Evolutionary conservation across 1,140 invertebrate species (phyloP).

Genomic region (Venturia canescens): DNA sequence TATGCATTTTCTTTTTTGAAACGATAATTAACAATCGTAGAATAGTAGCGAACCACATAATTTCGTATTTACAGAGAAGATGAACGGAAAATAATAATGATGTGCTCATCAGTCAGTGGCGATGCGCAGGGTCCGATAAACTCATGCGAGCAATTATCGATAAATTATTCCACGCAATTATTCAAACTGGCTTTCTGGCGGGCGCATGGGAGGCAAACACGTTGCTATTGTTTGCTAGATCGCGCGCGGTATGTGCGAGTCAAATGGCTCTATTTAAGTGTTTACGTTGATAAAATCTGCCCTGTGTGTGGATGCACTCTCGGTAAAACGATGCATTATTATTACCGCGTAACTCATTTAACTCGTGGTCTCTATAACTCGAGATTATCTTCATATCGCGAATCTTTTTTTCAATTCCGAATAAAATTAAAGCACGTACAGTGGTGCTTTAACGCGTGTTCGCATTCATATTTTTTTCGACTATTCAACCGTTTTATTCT

Average conservation of each 20-base stretch:
- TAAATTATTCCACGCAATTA: slow-evolving; percentile 37
- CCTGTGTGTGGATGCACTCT: slow-evolving; percentile 25
- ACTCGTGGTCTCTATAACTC: not conserved
- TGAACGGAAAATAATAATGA: slow-evolving; percentile 2
- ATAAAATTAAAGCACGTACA: not conserved
- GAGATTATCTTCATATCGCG: slow-evolving; percentile 19
- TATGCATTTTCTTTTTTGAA: too few species aligned
- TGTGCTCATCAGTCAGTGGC: not conserved
- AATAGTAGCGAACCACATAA: not conserved
- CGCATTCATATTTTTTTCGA: not conserved
- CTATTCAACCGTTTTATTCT: not conserved
- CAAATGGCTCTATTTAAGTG: slow-evolving; percentile 38
- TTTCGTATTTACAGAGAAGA: not conserved
- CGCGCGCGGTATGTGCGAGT: slow-evolving; percentile 23
- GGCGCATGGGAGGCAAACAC: slow-evolving; percentile 22
- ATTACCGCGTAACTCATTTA: slow-evolving; percentile 35
- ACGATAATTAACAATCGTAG: not conserved
- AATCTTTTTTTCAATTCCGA: slow-evolving; percentile 11
- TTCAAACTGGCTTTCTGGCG: slow-evolving; percentile 30
- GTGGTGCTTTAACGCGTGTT: not conserved
- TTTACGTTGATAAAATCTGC: slow-evolving; percentile 27
- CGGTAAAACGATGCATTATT: slow-evolving; percentile 21
- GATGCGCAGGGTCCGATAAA: slow-evolving; percentile 30
- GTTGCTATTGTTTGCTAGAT: slow-evolving; percentile 30
- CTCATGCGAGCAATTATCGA: slow-evolving; percentile 34